A percentile compares a stretch with the other conserved stretches of the same genome.
Conservation (phyloP, 1,140 invertebrate genomes). For the Gryon sp. region DNA sequence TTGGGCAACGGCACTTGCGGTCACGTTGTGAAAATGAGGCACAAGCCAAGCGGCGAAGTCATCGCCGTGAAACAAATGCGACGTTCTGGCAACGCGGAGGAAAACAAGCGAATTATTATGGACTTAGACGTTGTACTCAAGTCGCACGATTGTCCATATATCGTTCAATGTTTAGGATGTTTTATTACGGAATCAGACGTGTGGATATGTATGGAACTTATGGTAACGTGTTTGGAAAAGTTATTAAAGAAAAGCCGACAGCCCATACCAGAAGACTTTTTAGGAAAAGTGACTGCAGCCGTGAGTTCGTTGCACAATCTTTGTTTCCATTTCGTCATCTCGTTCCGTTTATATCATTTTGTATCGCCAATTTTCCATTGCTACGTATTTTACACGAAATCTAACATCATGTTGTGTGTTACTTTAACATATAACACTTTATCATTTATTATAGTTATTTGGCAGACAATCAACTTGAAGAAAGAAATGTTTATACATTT, state of each 20-base stretch:
- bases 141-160: conserved; percentile 97
- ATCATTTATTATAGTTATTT: no score
- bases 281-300: conserved; percentile 97
- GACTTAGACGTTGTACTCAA: conserved; percentile 98
- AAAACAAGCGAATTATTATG: conserved; percentile 99
- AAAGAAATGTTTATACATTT: no score
- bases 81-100: conserved; percentile 96
- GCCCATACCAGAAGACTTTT: conserved; percentile 95
- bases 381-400: no score
- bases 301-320: conserved; percentile 82
- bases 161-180: conserved; percentile 97
- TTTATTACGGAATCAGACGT: conserved; percentile 96
- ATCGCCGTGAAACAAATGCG: conserved; percentile 99
- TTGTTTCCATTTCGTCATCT: conserved; percentile 2
- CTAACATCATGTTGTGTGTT: no score
- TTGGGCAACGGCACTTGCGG: conserved; percentile 97
- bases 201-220: conserved; percentile 97
- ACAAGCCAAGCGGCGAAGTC: conserved; percentile 89
- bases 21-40: conserved; percentile 98
- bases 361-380: no score
- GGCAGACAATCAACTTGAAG: no score
- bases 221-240: conserved; percentile 99
- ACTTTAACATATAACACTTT: no score
- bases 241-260: conserved; percentile 90
- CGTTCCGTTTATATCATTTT: no score